Evolutionary conservation across 2,797 vertebrate genomes (phyloP).

Genomic region (Lates japonicus): DNA sequence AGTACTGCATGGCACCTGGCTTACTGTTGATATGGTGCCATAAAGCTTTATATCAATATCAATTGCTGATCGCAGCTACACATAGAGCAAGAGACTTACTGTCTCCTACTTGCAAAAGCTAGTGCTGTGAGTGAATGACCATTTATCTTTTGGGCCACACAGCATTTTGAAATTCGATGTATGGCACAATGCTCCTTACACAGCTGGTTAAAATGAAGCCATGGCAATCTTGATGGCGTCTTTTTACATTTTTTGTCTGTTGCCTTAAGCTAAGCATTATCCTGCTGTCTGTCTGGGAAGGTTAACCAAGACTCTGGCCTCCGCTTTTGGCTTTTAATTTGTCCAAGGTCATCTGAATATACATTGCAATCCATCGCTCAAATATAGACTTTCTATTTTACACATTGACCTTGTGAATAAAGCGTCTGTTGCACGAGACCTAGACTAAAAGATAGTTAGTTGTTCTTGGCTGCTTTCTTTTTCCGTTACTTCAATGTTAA

Average conservation of each 20-base stretch:
- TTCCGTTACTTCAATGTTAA: background rate
- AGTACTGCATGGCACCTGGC: background rate
- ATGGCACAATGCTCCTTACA: too few species aligned
- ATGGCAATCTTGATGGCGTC: too few species aligned
- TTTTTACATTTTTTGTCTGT: background rate
- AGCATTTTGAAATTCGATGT: background rate
- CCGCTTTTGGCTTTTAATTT: slow-evolving; percentile 14
- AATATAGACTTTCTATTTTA: slow-evolving; percentile 15
- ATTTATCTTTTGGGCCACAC: background rate
- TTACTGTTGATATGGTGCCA: slow-evolving; percentile 5
- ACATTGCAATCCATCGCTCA: slow-evolving; percentile 1
- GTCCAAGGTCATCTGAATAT: slow-evolving; percentile 20
- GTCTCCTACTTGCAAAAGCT: slow-evolving; percentile 13
- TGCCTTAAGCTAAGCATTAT: background rate
- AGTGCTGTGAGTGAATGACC: background rate
- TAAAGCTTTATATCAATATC: slow-evolving; percentile 7
- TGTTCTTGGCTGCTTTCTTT: background rate
- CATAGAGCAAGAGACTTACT: background rate
- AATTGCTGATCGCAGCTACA: slow-evolving; percentile 2
- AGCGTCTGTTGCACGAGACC: background rate
- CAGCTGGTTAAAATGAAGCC: background rate
- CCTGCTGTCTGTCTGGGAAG: background rate
- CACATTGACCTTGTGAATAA: background rate
- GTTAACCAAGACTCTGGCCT: background rate
- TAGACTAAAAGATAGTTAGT: background rate